Evolutionary conservation across 2,888 invertebrate species (phyloP).

Genomic region (Syrista parreyssii): DNA sequence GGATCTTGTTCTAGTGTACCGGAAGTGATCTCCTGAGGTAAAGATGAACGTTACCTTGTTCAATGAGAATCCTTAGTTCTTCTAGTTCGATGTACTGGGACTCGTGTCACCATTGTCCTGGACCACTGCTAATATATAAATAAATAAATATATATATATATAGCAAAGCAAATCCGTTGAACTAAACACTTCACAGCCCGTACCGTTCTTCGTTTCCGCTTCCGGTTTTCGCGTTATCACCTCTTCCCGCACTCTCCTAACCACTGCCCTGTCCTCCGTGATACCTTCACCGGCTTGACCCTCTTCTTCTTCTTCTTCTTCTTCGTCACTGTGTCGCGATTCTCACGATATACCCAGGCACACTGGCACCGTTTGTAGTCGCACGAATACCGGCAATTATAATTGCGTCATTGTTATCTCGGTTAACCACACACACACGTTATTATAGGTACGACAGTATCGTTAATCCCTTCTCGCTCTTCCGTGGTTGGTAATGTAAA

Average conservation of each 20-base stretch:
- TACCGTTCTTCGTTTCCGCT: not conserved
- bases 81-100: not conserved
- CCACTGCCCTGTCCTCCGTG: not conserved
- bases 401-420: not conserved
- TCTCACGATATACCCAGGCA: not conserved
- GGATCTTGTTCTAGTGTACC: not conserved
- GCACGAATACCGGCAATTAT: not conserved
- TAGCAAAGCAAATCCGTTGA: not conserved
- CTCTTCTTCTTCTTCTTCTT: not conserved
- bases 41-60: not conserved
- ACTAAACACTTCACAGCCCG: constrained; percentile 1
- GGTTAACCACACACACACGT: not conserved
- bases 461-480: not conserved
- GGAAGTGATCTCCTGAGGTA: not conserved
- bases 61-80: constrained; percentile 3
- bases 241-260: not conserved
- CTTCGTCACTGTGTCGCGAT: not conserved
- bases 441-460: not conserved
- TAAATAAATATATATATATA: not conserved
- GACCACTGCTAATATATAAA: not conserved
- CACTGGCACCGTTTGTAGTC: not conserved
- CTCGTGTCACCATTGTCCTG: constrained; percentile 5
- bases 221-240: not conserved
- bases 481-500: not conserved
- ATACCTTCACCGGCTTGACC: not conserved